These are phyloP conservation scores for Elysia chlorotica DNA, from an alignment of 1,140 invertebrate species.

Conservation along the genomic window DNA sequence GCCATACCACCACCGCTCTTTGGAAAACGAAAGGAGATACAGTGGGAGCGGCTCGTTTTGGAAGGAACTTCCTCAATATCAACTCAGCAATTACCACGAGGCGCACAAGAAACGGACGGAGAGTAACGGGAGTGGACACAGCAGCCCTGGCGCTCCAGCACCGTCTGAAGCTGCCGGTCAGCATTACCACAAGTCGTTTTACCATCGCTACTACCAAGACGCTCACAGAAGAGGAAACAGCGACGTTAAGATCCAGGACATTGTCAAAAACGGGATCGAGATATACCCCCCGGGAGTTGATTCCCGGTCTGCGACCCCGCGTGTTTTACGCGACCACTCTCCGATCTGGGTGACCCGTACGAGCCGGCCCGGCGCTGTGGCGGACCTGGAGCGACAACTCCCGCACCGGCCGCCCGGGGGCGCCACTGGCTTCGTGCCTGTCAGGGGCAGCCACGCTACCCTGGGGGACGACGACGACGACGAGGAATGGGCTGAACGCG, in stretches of 20 bases:
- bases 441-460: no score
- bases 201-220: no score
- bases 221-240: background rate
- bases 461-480: background rate
- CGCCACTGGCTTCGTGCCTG: no score
- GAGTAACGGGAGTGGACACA: background rate
- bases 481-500: constrained; percentile 19
- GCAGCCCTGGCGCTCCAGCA: background rate
- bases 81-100: no score
- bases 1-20: background rate
- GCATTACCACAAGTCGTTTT: no score
- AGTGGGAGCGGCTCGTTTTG: background rate
- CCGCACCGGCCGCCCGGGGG: background rate
- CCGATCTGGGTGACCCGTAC: constrained; percentile 1
- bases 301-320: background rate
- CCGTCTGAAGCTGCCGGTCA: background rate
- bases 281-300: background rate
- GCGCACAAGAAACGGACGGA: background rate
- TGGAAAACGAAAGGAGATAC: background rate
- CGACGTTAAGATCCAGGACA: background rate
- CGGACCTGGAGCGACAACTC: background rate
- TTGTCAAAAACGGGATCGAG: constrained; percentile 1
- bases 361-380: background rate
- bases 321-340: background rate
- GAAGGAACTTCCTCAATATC: background rate